phyloP scores from a whole-genome alignment of 1,140 invertebrate genomes.

The Pteromalus puparum region DNA sequence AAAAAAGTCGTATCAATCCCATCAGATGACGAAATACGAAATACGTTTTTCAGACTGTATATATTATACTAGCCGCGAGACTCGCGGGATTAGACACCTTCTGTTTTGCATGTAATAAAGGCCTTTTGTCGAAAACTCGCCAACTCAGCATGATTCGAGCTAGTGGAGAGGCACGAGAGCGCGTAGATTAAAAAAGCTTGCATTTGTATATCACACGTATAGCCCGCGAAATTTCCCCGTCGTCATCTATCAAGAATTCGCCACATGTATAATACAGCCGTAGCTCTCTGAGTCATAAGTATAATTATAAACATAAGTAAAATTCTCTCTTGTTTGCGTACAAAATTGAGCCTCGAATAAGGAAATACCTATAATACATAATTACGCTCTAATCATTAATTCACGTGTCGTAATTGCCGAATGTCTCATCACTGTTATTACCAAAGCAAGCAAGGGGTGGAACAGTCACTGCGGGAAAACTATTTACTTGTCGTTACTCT shows the following conservation, averaged over 20 bases:
- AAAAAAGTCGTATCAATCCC: too few relatives aligned
- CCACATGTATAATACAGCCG: too few relatives aligned
- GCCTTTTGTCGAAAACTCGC: not conserved
- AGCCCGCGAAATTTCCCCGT: not conserved
- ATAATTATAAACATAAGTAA: too few relatives aligned
- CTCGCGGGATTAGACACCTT: not conserved
- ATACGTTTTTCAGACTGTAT: too few relatives aligned
- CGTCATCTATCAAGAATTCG: not conserved
- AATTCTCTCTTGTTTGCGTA: too few relatives aligned
- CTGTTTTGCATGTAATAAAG: not conserved
- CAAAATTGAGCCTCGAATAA: too few relatives aligned
- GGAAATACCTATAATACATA: too few relatives aligned
- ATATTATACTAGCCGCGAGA: too few relatives aligned
- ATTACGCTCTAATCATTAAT: too few relatives aligned
- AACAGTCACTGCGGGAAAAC: not conserved
- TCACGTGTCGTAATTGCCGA: not conserved
- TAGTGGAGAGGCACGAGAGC: not conserved
- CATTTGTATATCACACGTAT: not conserved
- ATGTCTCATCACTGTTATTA: not conserved
- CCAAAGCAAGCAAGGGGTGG: not conserved
- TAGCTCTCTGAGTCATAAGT: too few relatives aligned
- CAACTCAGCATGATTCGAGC: not conserved
- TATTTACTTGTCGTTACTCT: conserved; percentile 17
- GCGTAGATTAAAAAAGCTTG: not conserved
- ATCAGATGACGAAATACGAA: too few relatives aligned